These are phyloP conservation scores for Pasiphila rectangulata DNA, from an alignment of 2,888 invertebrate genomes.

Conservation along the genomic window DNA sequence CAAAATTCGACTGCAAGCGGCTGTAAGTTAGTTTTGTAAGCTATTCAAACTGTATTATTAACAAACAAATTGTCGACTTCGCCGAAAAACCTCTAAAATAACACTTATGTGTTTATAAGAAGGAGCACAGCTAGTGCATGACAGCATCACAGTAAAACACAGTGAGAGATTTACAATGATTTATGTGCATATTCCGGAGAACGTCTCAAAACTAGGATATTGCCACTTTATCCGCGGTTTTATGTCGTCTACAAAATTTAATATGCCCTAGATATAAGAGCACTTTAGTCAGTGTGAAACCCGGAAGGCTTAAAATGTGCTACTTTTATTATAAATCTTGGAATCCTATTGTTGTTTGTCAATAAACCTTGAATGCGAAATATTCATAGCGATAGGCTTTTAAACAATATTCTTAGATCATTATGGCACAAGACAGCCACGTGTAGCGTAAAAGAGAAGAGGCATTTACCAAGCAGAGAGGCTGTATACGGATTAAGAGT, in stretches of 20 bases:
- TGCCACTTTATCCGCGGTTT: slow-evolving; percentile 31
- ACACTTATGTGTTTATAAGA: slow-evolving; percentile 32
- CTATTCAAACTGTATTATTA: neutral
- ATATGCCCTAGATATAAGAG: slow-evolving; percentile 13
- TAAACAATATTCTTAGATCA: neutral
- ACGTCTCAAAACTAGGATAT: slow-evolving; percentile 52
- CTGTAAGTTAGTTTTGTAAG: neutral
- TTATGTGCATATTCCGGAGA: slow-evolving; percentile 52
- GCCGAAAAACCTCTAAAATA: slow-evolving; percentile 10
- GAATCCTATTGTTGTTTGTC: too few species aligned
- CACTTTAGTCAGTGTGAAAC: slow-evolving; percentile 1
- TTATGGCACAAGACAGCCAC: too few species aligned
- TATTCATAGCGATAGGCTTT: too few species aligned
- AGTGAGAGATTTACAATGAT: slow-evolving; percentile 55
- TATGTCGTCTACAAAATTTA: slow-evolving; percentile 13
- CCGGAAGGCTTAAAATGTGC: neutral
- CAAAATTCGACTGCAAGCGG: too few species aligned
- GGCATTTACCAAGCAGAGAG: too few species aligned
- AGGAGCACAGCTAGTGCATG: slow-evolving; percentile 19
- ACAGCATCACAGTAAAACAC: slow-evolving; percentile 41
- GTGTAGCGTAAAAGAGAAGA: too few species aligned
- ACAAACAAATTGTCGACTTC: neutral
- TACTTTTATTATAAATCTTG: too few species aligned
- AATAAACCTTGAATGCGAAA: too few species aligned
- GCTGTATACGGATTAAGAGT: too few species aligned